Evolutionary conservation across 2,888 invertebrate species (phyloP), one percentile per base, ranked within the genome.

Genomic region (Melinaea menophilus): DNA sequence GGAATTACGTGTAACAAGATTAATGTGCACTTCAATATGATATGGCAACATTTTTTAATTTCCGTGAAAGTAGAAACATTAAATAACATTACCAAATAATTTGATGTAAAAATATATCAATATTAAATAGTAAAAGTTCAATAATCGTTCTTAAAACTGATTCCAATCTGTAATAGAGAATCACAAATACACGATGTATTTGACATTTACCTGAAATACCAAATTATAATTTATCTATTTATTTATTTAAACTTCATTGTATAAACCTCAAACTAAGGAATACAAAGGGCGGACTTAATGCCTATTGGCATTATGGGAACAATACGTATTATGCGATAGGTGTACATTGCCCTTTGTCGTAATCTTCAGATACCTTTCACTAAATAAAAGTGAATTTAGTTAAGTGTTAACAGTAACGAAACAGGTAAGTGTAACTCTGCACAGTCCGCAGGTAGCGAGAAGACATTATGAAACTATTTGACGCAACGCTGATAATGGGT

Each of bases 181-280:
- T 47, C 37, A 31, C n/a, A 37, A 48, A 4, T 7, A 46, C 60
- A 67, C 62, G 62, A 58, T 56, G 51, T 34, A 11, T 5, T 37
- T 11, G 57, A 66, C 66, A 61, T 66, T 62, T 64, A 58, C 34
- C 45, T 63, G 60, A 41, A 60, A 64, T 67, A 58, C 58, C 60
- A 64, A 55, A 58, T 56, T 62, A 22, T 22, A 22, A 22, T 22
- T 22, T 22, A 22, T 22, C 22, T 22, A 22, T 22, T 22, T 22
- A 22, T 22, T 22, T 22, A 22, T 22, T 22, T 22, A 22, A 22
- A 22, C 22, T 22, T 22, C 1, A 22, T 22, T 22, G 22, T 22
- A 22, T 22, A 22, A 22, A 22, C 22, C 22, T 22, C 22, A 22
- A 22, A 22, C 22, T 22, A 22, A 22, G 22, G 22, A 22, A 22